Evolutionary conservation across 2,888 invertebrate genomes (phyloP).

Genomic region (Malthinus seriepunctatus): DNA sequence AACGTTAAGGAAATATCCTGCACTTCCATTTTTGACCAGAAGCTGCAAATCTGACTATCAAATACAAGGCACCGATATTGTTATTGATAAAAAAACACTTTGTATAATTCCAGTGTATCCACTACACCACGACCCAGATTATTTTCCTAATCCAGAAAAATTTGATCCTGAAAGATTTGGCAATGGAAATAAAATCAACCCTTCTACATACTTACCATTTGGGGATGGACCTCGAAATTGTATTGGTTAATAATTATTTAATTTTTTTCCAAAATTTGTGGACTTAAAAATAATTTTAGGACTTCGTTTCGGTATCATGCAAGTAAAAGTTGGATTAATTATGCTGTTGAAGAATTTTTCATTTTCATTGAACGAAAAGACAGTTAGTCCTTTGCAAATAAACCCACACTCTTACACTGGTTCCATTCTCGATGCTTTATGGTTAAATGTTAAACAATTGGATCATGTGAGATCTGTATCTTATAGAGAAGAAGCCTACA

Average conservation of each 20-base stretch:
- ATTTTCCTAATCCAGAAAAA: slow-evolving; percentile 43
- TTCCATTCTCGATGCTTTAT: background rate
- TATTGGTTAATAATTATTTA: slow-evolving; percentile 14
- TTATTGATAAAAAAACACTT: slow-evolving; percentile 32
- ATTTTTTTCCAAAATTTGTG: background rate
- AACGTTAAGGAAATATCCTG: slow-evolving; percentile 48
- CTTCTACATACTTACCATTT: slow-evolving; percentile 40
- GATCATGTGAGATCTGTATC: no score
- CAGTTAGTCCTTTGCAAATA: slow-evolving; percentile 20
- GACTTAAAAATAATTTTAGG: slow-evolving; percentile 12
- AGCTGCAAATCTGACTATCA: slow-evolving; percentile 37
- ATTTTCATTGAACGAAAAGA: slow-evolving; percentile 27
- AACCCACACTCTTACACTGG: slow-evolving; percentile 9
- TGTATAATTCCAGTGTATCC: slow-evolving; percentile 38
- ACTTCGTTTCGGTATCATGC: slow-evolving; percentile 43
- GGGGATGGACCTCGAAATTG: slow-evolving; percentile 36
- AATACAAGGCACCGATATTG: slow-evolving; percentile 34
- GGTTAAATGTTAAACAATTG: slow-evolving; percentile 18
- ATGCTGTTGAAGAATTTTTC: slow-evolving; percentile 34
- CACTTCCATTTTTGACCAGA: slow-evolving; percentile 39
- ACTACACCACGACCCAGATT: slow-evolving; percentile 44
- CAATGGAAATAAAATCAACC: slow-evolving; percentile 30
- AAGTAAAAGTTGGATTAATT: slow-evolving; percentile 43
- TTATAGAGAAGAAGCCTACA: no score
- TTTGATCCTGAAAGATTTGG: slow-evolving; percentile 48